Conservation (phyloP, 1,140 invertebrate genomes). For the Leguminivora glycinivorella region DNA sequence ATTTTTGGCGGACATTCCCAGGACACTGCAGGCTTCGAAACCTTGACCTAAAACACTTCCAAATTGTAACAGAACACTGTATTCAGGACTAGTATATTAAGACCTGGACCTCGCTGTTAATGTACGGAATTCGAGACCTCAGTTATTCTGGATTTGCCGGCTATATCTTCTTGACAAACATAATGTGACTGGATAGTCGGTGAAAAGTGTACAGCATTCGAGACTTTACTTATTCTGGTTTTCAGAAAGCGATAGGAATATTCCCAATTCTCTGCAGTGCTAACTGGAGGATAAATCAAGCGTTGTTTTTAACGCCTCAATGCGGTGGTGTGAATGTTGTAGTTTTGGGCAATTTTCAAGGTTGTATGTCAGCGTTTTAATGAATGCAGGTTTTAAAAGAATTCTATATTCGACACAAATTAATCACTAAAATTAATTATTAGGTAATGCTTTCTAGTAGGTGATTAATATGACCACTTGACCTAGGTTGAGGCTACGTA, state of each 20-base stretch:
- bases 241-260: neutral
- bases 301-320: slow-evolving; percentile 11
- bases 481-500: too few relatives aligned
- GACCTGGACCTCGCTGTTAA: neutral
- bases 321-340: slow-evolving; percentile 3
- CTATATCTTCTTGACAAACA: too few relatives aligned
- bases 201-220: neutral
- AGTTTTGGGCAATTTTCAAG: neutral
- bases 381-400: too few relatives aligned
- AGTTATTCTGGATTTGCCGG: neutral
- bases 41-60: slow-evolving; percentile 1
- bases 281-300: slow-evolving; percentile 17
- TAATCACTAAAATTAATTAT: too few relatives aligned
- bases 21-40: slow-evolving; percentile 23
- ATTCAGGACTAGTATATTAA: neutral
- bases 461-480: too few relatives aligned
- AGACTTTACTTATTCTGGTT: neutral
- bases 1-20: slow-evolving; percentile 16
- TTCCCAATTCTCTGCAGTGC: slow-evolving; percentile 1
- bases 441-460: too few relatives aligned
- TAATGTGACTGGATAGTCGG: too few relatives aligned
- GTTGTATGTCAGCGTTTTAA: neutral
- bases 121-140: neutral
- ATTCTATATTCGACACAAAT: too few relatives aligned
- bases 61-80: neutral